These are phyloP conservation scores for Phaedon cochleariae DNA, from an alignment of 2,888 invertebrate species.

Conservation along the genomic window DNA sequence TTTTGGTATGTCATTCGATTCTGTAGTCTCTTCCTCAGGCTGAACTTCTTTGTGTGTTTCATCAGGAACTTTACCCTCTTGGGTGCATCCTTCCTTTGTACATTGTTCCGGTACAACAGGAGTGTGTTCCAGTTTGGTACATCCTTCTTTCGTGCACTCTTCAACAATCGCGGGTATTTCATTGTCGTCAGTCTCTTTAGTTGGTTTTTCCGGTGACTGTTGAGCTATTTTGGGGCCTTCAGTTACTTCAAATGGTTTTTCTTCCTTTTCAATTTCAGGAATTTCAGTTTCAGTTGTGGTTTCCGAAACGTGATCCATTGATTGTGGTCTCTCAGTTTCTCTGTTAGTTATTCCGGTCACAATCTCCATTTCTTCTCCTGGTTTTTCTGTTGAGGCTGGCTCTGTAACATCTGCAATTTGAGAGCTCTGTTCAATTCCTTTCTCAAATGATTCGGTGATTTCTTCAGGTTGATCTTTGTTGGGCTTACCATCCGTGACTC, in stretches of 20 bases:
- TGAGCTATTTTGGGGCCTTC: constrained; percentile 16
- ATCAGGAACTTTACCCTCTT: constrained; percentile 15
- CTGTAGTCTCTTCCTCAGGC: constrained; percentile 38
- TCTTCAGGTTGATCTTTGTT: neutral
- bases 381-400: constrained; percentile 13
- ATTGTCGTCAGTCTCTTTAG: constrained; percentile 18
- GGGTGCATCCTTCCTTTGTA: constrained; percentile 25
- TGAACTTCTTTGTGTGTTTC: constrained; percentile 16
- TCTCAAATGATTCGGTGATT: constrained; percentile 22
- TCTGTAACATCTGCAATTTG: constrained; percentile 15
- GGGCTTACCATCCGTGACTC: neutral
- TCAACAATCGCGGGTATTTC: constrained; percentile 32
- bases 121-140: constrained; percentile 21
- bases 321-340: constrained; percentile 45
- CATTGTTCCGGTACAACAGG: constrained; percentile 13
- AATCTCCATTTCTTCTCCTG: constrained; percentile 39
- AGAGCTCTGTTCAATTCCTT: constrained; percentile 4
- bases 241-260: constrained; percentile 2
- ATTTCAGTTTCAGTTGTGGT: constrained; percentile 11
- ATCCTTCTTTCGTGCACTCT: constrained; percentile 35
- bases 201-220: constrained; percentile 13
- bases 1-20: constrained; percentile 38
- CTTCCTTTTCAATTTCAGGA: neutral
- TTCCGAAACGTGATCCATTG: constrained; percentile 49
- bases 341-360: constrained; percentile 44